A percentile compares a stretch with the other conserved stretches of the same genome.
Conservation (phyloP, 2,797 vertebrate species). For the Otolemur crassicaudatus region DNA sequence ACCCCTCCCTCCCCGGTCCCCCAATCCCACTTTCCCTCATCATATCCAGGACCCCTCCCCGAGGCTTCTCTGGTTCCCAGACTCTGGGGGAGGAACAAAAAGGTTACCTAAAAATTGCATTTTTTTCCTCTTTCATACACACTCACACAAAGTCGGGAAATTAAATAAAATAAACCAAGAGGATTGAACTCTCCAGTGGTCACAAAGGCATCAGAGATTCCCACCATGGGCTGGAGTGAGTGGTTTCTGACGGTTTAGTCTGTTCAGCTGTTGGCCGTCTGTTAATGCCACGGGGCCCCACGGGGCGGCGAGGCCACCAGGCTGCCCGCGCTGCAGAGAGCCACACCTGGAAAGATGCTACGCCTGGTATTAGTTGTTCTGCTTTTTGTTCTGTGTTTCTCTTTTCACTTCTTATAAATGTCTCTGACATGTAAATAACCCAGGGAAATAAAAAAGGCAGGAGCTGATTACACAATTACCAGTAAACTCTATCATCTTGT, state of each 20-base stretch:
- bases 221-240: slow-evolving; percentile 63
- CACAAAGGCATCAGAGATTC: slow-evolving; percentile 78
- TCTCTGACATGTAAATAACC: slow-evolving; percentile 81
- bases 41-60: slow-evolving; percentile 78
- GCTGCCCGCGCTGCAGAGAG: neutral
- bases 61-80: slow-evolving; percentile 67
- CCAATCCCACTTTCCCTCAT: slow-evolving; percentile 79
- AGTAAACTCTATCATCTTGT: slow-evolving; percentile 84
- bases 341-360: slow-evolving; percentile 72
- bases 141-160: slow-evolving; percentile 81
- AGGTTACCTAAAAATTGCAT: slow-evolving; percentile 74
- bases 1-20: slow-evolving; percentile 81
- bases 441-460: slow-evolving; percentile 79
- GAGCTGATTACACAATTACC: slow-evolving; percentile 82
- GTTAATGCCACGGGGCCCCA: neutral
- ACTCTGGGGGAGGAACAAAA: slow-evolving; percentile 61
- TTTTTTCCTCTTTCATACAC: slow-evolving; percentile 76
- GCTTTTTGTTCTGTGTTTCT: slow-evolving; percentile 23
- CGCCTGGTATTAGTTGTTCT: slow-evolving; percentile 54
- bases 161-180: slow-evolving; percentile 80
- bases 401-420: slow-evolving; percentile 72
- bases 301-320: neutral
- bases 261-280: slow-evolving; percentile 56
- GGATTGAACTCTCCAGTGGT: slow-evolving; percentile 72
- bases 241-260: slow-evolving; percentile 59